A percentile compares a stretch with the other conserved stretches of the same genome.
These are phyloP conservation scores for Melieria crassipennis DNA, from an alignment of 2,888 invertebrate genomes.

Conservation along the genomic window DNA sequence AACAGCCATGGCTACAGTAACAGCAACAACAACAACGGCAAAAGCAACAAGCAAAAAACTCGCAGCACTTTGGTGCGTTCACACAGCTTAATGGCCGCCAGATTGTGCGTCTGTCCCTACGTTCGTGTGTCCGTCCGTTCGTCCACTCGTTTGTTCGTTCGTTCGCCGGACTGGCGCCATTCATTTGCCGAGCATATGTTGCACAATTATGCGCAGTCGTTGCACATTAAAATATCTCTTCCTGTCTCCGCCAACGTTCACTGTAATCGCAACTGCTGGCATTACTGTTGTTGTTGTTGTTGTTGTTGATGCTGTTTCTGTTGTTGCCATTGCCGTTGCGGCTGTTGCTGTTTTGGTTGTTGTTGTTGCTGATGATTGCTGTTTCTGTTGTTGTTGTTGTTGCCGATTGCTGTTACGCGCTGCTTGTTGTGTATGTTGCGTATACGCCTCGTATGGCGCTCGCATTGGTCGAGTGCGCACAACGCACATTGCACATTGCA, in stretches of 20 bases:
- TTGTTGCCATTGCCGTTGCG: not conserved
- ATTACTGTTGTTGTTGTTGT: not conserved
- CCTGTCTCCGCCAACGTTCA: not conserved
- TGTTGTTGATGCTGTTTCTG: not conserved
- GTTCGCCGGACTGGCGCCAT: not conserved
- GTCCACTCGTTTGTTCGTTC: not conserved
- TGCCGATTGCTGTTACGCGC: not conserved
- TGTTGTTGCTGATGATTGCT: not conserved
- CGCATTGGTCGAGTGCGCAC: not conserved
- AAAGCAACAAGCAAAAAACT: not conserved
- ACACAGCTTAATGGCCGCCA: too few relatives aligned
- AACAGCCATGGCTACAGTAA: not conserved
- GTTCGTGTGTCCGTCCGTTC: not conserved
- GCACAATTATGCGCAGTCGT: not conserved
- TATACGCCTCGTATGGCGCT: conserved; percentile 6
- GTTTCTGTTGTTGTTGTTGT: not conserved
- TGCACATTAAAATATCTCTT: conserved; percentile 1
- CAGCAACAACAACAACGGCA: not conserved
- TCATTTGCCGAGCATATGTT: too few relatives aligned
- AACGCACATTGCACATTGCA: not conserved
- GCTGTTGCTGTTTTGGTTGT: not conserved
- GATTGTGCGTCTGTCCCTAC: not conserved
- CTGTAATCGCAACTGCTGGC: not conserved
- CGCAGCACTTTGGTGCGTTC: too few relatives aligned
- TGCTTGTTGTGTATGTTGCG: not conserved